phyloP scores from a whole-genome alignment of 2,797 vertebrate genomes.

The Huso huso region DNA sequence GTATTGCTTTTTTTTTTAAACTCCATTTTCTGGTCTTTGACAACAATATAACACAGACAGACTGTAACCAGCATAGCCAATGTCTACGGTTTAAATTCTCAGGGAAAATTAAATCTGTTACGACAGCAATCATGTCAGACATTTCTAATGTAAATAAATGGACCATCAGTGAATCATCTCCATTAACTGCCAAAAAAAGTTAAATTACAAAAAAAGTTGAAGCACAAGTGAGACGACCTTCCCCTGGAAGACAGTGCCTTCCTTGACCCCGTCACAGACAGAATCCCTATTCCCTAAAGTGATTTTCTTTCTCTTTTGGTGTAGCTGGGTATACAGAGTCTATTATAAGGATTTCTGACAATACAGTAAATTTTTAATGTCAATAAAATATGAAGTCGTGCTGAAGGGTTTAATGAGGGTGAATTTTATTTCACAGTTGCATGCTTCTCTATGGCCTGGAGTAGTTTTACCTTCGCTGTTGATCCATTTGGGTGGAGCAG shows the following conservation, averaged over 20 bases:
- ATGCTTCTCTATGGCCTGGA: constrained; percentile 4
- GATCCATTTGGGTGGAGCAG: background rate
- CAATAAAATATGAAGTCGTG: constrained; percentile 25
- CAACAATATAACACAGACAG: no score
- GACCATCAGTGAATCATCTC: constrained; percentile 36
- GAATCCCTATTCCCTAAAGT: constrained; percentile 32
- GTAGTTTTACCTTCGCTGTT: background rate
- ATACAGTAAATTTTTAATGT: constrained; percentile 38
- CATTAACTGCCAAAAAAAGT: constrained; percentile 38
- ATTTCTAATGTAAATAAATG: constrained; percentile 47
- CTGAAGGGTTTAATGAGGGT: constrained; percentile 21
- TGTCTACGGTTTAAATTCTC: no score
- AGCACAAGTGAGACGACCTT: constrained; percentile 26
- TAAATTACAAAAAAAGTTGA: constrained; percentile 31
- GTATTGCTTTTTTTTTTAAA: no score
- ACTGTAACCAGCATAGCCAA: no score
- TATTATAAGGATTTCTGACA: constrained; percentile 29
- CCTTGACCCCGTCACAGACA: constrained; percentile 19
- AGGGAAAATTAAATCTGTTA: no score
- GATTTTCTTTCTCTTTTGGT: constrained; percentile 16
- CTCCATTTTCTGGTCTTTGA: no score
- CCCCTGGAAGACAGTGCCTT: constrained; percentile 19
- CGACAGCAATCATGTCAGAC: constrained; percentile 34
- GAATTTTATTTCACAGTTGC: constrained; percentile 20
- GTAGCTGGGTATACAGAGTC: background rate